These are phyloP conservation scores for Austrolebias charrua DNA, from an alignment of 2,797 vertebrate species.

Conservation along the genomic window DNA sequence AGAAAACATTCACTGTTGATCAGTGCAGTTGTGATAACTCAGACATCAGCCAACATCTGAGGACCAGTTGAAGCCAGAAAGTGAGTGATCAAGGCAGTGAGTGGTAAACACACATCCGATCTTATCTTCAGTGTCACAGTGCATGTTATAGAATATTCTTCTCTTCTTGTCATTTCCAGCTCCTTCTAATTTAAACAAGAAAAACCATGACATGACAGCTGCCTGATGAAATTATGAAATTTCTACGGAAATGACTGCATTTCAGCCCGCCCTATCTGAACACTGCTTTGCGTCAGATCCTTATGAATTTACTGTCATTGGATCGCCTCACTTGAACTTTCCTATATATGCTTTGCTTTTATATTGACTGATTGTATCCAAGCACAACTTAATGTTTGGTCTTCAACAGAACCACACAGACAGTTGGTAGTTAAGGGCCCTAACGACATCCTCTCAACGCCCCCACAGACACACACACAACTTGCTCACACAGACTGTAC, in stretches of 20 bases:
- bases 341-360: not conserved
- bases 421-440: constrained; percentile 23
- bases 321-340: not conserved
- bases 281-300: not conserved
- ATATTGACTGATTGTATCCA: constrained; percentile 7
- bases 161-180: not conserved
- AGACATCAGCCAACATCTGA: too few species aligned
- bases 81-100: too few species aligned
- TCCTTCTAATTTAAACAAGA: not conserved
- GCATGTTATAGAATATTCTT: not conserved
- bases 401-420: constrained; percentile 17
- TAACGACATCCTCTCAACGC: constrained; percentile 14
- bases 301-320: not conserved
- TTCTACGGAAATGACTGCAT: not conserved
- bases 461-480: constrained; percentile 29
- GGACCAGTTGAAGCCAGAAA: too few species aligned
- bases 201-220: not conserved
- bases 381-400: constrained; percentile 25
- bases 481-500: constrained; percentile 12
- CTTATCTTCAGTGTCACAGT: too few species aligned
- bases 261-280: not conserved
- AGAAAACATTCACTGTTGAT: too few species aligned
- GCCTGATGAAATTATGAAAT: constrained; percentile 1
- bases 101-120: too few species aligned
- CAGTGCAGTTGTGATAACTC: too few species aligned